Base-by-base conservation (phyloP, 2,888 invertebrate species). In the Rhabditophanes sp. region DNA sequence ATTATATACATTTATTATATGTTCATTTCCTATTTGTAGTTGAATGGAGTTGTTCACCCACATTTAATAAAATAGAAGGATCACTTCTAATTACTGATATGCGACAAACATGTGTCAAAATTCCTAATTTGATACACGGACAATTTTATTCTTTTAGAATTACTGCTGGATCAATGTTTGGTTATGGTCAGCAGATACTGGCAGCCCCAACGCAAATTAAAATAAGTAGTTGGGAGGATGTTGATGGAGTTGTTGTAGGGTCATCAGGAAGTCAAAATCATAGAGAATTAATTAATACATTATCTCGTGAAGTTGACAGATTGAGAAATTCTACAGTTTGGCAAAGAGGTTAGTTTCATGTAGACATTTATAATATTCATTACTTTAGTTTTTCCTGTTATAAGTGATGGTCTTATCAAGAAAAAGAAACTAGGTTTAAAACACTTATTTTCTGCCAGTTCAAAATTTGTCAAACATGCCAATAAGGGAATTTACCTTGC, bases 381-480 rank as follows among this genome's bases (percentile, higher is more conserved):
- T 18, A 26, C 26, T 22, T 8, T 22, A 46, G 53, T 56, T 3
- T 56, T 55, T 24, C 56, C 53, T 16, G 46, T 41, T 22, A 38
- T 30, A 15, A 19, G 26, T 15, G 48, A 45, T 8, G 26, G 33
- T 1, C 41, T 33, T 18, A 34, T 38, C 8, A 52, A 47, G 33
- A 48, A 50, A 37, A 56, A 54, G 25, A 41, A 30, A 23, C 39
- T 41, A 5, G 72, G 71, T 35, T 82, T 93, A 42, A 79, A 87
- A 46, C 85, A 88, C 62, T 73, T 93, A 23, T 93, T 93, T 69
- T 82, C 85, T 0, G 83, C 85, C 7, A 82, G 87, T 32, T 83
- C 85, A 63, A 93, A 90, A 71, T 90, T 93, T 65, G 87, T 88
- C 67, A 90, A 88, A 68, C 79, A 80, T 59, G 71, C 90, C 40